Percentiles rank a stretch among this genome's conserved stretches.
Evolutionary conservation across 37 sponge, comb jelly and placozoan genomes (phyloP).

Genomic region (Oopsacas minuta): DNA sequence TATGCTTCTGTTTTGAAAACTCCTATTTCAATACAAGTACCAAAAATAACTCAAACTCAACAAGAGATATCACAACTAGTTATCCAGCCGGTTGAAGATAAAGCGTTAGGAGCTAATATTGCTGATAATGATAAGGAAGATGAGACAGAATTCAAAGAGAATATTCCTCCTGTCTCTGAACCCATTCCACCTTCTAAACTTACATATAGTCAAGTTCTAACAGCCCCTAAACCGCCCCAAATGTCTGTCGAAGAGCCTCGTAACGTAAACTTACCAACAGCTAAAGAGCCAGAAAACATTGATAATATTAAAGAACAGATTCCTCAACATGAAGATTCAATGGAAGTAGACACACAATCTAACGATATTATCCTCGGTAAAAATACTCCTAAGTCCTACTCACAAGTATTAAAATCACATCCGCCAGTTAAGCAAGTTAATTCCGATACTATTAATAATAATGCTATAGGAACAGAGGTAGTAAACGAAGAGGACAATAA

Average conservation of each 20-base stretch:
- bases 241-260: not conserved
- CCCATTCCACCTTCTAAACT: not conserved
- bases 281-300: not conserved
- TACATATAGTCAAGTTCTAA: not conserved
- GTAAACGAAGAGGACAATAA: not conserved
- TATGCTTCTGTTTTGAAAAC: not conserved
- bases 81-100: not conserved
- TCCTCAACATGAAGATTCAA: not conserved
- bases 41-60: not conserved
- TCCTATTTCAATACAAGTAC: not conserved
- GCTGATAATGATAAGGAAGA: not conserved
- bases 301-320: not conserved
- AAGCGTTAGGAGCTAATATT: not conserved
- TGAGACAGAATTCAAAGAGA: not conserved
- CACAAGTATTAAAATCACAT: not conserved
- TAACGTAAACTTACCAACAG: not conserved
- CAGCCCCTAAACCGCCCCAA: not conserved
- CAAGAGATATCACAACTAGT: too few relatives aligned
- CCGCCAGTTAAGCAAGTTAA: not conserved
- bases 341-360: not conserved
- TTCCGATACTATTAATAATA: not conserved
- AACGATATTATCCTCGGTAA: not conserved
- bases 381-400: not conserved
- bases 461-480: not conserved
- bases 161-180: not conserved